Percentiles rank a stretch among this genome's conserved stretches.
Evolutionary conservation across 2,797 vertebrate genomes (phyloP).

Genomic region (Lepidocolaptes lacrymiger): DNA sequence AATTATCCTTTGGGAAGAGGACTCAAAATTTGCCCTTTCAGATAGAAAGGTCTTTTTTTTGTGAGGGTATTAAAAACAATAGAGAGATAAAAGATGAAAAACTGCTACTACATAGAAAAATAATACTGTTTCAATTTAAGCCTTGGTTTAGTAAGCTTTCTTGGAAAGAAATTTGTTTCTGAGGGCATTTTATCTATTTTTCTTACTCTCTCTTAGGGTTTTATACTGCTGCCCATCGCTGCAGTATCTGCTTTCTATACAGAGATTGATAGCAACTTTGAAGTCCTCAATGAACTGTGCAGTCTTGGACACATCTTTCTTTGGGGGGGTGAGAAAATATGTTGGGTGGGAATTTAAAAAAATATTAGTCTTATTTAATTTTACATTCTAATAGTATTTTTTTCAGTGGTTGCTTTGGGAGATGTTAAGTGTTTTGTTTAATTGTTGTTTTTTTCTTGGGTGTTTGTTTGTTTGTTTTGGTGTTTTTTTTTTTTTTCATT

Average conservation of each 20-base stretch:
- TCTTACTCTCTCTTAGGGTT: slow-evolving; percentile 23
- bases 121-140: slow-evolving; percentile 53
- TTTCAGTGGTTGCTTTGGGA: neutral
- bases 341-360: neutral
- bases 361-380: neutral
- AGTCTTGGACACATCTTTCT: slow-evolving; percentile 3
- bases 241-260: neutral
- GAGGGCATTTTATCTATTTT: slow-evolving; percentile 52
- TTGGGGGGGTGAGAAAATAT: neutral
- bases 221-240: slow-evolving; percentile 31
- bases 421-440: neutral
- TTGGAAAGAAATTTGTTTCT: slow-evolving; percentile 48
- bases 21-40: slow-evolving; percentile 29
- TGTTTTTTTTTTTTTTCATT: neutral
- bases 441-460: neutral
- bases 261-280: slow-evolving; percentile 27
- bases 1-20: neutral
- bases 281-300: neutral
- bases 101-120: slow-evolving; percentile 16
- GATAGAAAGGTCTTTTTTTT: slow-evolving; percentile 53
- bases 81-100: slow-evolving; percentile 60
- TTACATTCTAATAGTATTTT: neutral
- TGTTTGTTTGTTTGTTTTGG: no score
- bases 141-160: slow-evolving; percentile 36
- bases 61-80: neutral